Evolutionary conservation across 2,113 vertebrate species (phyloP), one percentile per base, ranked within the genome.

Genomic region (Camarhynchus parvulus): DNA sequence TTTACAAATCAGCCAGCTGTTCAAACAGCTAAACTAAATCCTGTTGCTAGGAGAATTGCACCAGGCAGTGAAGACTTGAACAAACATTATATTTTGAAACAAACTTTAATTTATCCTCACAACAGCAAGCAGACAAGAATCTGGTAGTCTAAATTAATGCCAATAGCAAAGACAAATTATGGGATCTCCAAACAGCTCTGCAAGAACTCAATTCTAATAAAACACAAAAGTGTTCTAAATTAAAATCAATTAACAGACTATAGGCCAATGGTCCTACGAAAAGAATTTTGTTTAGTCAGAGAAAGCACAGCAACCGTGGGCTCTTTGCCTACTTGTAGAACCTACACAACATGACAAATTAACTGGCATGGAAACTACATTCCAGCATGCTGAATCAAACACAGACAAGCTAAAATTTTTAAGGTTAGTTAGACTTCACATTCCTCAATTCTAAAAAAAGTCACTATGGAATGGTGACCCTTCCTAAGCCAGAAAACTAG

Each of bases 1-100:
- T 95, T 93, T 63, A 92, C 72, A 92, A 52, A 90, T 49, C n/a
- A 82, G 66, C 79, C 95, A 96, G 95, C 96, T 97, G 96, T 83
- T 92, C 93, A 96, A 96, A 97, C 61, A 96, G 25, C 79, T 68
- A 35, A 81, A 83, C 83, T 84, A 96, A 96, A 96, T 86, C 76
- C 76, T 76, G 95, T 94, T 96, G 94, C 96, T 96, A 96, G 41
- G 95, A 94, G 86, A 96, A 87, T 1, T 64, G 88, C 61, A 89
- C 41, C 49, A 92, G 64, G 73, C 92, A 95, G 62, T 8, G 21
- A 92, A 96, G 90, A 79, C 79, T 84, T 78, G 88, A 93, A 74
- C 73, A 93, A 97, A 96, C 83, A 67, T 10, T 46, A 3, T 33
- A 46, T 81, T 90, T 93, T 27, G 2, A 96, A 96, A 94, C 83